Base-by-base conservation (phyloP, 2,797 vertebrate genomes). In the Acropternis orthonyx region DNA sequence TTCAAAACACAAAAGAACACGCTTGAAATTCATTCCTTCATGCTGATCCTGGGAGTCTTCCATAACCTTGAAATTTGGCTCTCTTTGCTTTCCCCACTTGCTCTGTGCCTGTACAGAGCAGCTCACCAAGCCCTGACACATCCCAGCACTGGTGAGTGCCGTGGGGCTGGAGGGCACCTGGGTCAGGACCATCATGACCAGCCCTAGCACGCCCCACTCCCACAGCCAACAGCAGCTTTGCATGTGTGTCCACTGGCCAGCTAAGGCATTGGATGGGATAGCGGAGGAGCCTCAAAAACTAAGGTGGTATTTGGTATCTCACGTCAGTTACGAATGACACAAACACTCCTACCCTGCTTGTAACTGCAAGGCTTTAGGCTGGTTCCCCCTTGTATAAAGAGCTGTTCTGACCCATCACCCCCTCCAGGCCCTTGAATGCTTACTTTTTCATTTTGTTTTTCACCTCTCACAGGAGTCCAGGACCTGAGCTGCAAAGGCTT, bases 91-190 rank as follows among this genome's bases (percentile, higher is more conserved):
- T 66, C 12, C 30, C 28, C 1, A 4, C 26, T 39, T 36, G 14
- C 30, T 55, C 46, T 27, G 59, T 3, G 11, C n/a, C 52, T 2
- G 10, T 22, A 11, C 0, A 0, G 75, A 39, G 68, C 37, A 0
- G 0, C 59, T 78, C 24, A 14, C 34, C 0, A 2, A 67, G 72
- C 52, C 51, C 30, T 34, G 69, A 36, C 3, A 0, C 0, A 2
- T 48, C 49, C 21, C 4, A 0, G 9, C 6, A 2, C 24, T 0
- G 1, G n/a, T 5, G 6, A 0, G 0, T 52, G 48, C 24, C 0
- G 1, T 1, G 3, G 51, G 32, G n/a, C 37, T 3, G 19, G 34
- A n/a, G 15, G 41, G 14, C 3, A 10, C 32, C 37, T 0, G 0
- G 34, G 41, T 22, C 66, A 34, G 48, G 56, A 66, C 18, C 37